phyloP scores from a whole-genome alignment of 1,140 invertebrate species.

The Lasaia peninsularis region DNA sequence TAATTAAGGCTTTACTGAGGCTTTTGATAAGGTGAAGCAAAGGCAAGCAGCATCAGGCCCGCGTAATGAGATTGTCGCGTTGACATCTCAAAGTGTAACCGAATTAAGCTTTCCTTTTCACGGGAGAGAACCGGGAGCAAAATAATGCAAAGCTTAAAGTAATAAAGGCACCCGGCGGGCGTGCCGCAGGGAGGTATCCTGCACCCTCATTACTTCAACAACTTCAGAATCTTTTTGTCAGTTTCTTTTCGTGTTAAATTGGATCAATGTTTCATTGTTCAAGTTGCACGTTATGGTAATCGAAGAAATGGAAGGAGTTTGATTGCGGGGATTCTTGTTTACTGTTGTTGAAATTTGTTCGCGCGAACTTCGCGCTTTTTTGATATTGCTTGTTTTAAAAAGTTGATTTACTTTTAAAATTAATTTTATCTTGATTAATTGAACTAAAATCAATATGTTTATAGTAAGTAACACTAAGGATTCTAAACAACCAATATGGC shows the following conservation, averaged over 20 bases:
- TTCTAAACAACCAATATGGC: no score
- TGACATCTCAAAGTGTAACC: constrained; percentile 73
- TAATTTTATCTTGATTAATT: not conserved
- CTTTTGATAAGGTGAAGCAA: constrained; percentile 63
- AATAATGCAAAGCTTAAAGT: constrained; percentile 72
- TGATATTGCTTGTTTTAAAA: constrained; percentile 4
- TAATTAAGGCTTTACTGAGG: constrained; percentile 28
- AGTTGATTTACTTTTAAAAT: not conserved
- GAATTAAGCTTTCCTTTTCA: constrained; percentile 72
- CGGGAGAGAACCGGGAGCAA: constrained; percentile 57
- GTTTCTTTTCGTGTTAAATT: constrained; percentile 65
- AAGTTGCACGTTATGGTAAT: constrained; percentile 57
- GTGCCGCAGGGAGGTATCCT: constrained; percentile 48
- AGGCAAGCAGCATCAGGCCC: constrained; percentile 36
- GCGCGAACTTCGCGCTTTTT: constrained; percentile 12
- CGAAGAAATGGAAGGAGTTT: constrained; percentile 43
- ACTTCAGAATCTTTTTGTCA: constrained; percentile 51
- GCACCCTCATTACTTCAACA: constrained; percentile 56
- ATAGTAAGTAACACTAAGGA: no score
- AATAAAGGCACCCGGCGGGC: constrained; percentile 50
- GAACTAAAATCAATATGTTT: no score
- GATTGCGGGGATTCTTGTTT: constrained; percentile 42
- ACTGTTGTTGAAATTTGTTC: constrained; percentile 23
- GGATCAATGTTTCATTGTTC: constrained; percentile 66
- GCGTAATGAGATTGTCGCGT: constrained; percentile 69